Percentiles rank a stretch among this genome's conserved stretches.
These are phyloP conservation scores for Drosophila ercepeae DNA, from an alignment of 1,140 invertebrate species.

Conservation along the genomic window DNA sequence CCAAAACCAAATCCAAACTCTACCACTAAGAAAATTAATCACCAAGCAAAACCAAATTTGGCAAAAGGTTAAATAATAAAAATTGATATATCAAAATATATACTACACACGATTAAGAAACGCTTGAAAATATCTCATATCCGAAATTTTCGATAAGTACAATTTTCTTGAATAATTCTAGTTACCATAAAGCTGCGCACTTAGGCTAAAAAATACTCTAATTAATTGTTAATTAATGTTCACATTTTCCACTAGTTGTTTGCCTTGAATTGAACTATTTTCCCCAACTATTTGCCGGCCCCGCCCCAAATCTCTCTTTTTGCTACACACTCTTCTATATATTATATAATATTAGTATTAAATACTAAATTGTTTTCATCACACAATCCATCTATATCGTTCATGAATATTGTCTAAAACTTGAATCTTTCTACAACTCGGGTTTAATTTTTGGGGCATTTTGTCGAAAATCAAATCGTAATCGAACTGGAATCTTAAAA, in stretches of 20 bases:
- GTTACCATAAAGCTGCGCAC: constrained; percentile 26
- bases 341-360: too few species aligned
- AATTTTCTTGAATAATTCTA: constrained; percentile 17
- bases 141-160: neutral
- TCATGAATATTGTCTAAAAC: neutral
- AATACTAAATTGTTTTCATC: neutral
- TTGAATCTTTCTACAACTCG: neutral
- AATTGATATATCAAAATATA: constrained; percentile 15
- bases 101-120: neutral
- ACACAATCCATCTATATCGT: neutral
- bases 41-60: constrained; percentile 23
- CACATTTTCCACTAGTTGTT: constrained; percentile 44
- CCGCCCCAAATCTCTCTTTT: constrained; percentile 2
- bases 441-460: neutral
- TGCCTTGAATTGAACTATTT: constrained; percentile 26
- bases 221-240: constrained; percentile 31
- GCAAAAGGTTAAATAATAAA: constrained; percentile 45
- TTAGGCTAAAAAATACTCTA: constrained; percentile 6
- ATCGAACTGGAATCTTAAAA: neutral
- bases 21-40: constrained; percentile 36
- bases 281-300: constrained; percentile 18
- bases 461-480: neutral
- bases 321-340: too few species aligned
- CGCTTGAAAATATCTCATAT: constrained; percentile 6
- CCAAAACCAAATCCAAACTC: constrained; percentile 9